These are phyloP conservation scores for Clitarchus hookeri DNA, from an alignment of 2,888 invertebrate genomes.

Conservation along the genomic window DNA sequence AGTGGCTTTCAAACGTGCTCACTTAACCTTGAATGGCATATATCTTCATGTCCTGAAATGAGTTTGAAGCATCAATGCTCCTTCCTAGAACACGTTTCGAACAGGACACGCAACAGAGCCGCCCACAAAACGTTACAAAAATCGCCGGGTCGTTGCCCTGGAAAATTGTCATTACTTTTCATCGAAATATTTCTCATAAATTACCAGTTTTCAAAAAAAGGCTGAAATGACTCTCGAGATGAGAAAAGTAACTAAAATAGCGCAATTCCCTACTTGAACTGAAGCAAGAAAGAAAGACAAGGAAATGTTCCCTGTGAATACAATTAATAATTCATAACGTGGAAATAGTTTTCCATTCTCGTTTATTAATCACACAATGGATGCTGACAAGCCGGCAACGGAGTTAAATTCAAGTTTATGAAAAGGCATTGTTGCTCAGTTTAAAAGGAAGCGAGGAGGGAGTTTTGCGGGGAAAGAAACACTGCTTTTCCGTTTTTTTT, in stretches of 20 bases:
- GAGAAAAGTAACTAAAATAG: not conserved
- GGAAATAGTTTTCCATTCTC: conserved; percentile 8
- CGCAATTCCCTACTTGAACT: not conserved
- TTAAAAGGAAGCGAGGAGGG: not conserved
- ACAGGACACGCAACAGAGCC: not conserved
- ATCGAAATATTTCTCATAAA: not conserved
- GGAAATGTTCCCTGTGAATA: not conserved
- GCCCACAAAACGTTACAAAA: not conserved
- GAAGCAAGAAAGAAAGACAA: not conserved
- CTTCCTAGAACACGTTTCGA: not conserved
- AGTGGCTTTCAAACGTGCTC: too few relatives aligned
- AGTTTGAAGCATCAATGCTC: not conserved
- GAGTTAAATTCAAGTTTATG: conserved; percentile 14
- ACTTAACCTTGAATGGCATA: too few relatives aligned
- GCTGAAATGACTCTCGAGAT: not conserved
- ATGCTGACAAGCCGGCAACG: not conserved
- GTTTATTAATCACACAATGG: conserved; percentile 14
- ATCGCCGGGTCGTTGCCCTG: not conserved
- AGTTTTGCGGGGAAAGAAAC: conserved; percentile 3
- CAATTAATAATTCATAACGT: not conserved
- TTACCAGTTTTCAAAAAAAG: not conserved
- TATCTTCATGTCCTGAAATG: too few relatives aligned
- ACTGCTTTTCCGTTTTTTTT: not conserved
- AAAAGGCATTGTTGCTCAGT: conserved; percentile 14
- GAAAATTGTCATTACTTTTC: not conserved